These are phyloP conservation scores for Stenolophus ochropezus DNA, from an alignment of 2,888 invertebrate genomes.

Conservation along the genomic window DNA sequence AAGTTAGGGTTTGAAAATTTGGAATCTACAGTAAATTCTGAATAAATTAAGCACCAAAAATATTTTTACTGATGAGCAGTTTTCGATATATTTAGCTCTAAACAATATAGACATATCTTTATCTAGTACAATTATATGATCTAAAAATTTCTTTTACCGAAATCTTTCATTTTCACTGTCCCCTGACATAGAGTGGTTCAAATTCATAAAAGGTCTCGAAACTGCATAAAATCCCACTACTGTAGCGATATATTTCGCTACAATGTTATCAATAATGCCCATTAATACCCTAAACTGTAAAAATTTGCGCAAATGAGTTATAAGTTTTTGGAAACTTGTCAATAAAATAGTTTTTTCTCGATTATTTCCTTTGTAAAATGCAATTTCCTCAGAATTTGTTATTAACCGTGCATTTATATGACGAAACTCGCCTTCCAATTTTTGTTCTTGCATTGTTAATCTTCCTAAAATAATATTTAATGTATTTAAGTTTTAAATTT, in stretches of 20 bases:
- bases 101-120: no score
- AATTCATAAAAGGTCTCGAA: conserved; percentile 92
- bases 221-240: conserved; percentile 97
- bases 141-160: conserved; percentile 70
- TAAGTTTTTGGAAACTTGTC: conserved; percentile 92
- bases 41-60: no score
- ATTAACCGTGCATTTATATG: conserved; percentile 97
- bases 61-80: no score
- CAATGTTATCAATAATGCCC: conserved; percentile 96
- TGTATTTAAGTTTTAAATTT: not conserved
- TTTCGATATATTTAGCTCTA: no score
- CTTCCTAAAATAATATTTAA: conserved; percentile 69
- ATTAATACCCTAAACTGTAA: conserved; percentile 92
- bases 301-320: conserved; percentile 89
- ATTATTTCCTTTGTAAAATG: conserved; percentile 87
- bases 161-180: conserved; percentile 86
- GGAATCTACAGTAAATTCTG: no score
- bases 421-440: conserved; percentile 98
- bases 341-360: conserved; percentile 92
- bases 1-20: no score
- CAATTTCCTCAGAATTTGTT: conserved; percentile 97
- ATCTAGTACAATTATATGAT: no score
- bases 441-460: conserved; percentile 95
- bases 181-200: conserved; percentile 80
- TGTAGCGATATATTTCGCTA: conserved; percentile 98